Percentiles rank a stretch among this genome's conserved stretches.
Evolutionary conservation across 2,888 invertebrate species (phyloP).

Genomic region (Sicus ferrugineus): DNA sequence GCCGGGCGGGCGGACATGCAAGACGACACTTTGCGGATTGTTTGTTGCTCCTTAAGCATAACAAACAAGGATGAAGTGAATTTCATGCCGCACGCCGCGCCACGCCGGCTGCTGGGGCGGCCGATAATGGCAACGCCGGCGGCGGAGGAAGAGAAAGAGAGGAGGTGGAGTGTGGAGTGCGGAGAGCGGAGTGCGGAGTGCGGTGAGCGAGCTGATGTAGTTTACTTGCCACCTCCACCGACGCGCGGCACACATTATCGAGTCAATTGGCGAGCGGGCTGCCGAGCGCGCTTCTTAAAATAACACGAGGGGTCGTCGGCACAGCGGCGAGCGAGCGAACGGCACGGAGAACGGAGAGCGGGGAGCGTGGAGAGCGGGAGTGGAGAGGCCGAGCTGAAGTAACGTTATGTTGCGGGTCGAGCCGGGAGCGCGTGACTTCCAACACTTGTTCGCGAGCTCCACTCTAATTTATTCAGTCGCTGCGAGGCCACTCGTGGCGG

Average conservation of each 20-base stretch:
- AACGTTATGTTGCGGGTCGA: slow-evolving; percentile 36
- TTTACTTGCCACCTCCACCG: not conserved
- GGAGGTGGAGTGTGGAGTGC: not conserved
- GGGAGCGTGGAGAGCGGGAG: not conserved
- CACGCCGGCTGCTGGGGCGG: not conserved
- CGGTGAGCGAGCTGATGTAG: not conserved
- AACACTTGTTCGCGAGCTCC: slow-evolving; percentile 50
- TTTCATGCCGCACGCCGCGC: slow-evolving; percentile 40
- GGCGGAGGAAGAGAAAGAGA: not conserved
- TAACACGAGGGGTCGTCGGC: slow-evolving; percentile 32
- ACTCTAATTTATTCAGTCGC: slow-evolving; percentile 57
- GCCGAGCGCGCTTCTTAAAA: slow-evolving; percentile 32
- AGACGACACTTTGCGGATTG: slow-evolving; percentile 61
- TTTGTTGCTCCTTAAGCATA: slow-evolving; percentile 62
- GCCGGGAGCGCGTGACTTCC: slow-evolving; percentile 55
- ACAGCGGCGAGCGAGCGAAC: not conserved
- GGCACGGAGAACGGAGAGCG: not conserved
- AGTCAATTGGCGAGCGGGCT: slow-evolving; percentile 51
- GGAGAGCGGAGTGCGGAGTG: not conserved
- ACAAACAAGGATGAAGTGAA: slow-evolving; percentile 62
- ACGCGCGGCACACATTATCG: slow-evolving; percentile 51
- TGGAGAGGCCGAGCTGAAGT: not conserved
- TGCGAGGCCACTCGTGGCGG: slow-evolving; percentile 39
- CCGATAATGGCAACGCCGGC: too few species aligned
- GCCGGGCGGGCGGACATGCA: not conserved